Conservation (phyloP, 2,797 vertebrate species). For the Tinamus major region DNA sequence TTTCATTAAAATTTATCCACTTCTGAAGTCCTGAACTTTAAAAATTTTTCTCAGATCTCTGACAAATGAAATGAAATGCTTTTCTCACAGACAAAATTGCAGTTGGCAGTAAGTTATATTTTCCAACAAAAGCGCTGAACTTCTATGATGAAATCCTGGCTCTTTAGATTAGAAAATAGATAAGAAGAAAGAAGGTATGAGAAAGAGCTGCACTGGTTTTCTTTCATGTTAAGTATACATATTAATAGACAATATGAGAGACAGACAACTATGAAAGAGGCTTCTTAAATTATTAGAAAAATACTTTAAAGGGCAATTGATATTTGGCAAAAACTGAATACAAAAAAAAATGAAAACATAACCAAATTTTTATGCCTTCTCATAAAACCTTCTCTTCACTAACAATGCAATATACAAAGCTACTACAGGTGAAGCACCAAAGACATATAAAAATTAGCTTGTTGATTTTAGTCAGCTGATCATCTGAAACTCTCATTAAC, state of each 20-base stretch:
- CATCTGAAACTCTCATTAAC: not conserved
- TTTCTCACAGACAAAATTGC: not conserved
- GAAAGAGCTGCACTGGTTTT: not conserved
- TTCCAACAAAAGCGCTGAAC: not conserved
- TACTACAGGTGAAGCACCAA: not conserved
- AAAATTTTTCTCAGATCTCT: constrained; percentile 25
- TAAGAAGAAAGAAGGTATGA: not conserved
- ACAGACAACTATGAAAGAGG: not conserved
- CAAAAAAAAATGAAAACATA: not conserved
- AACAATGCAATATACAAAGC: not conserved
- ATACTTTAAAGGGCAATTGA: not conserved
- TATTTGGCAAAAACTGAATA: not conserved
- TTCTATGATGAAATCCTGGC: not conserved
- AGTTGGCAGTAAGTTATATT: not conserved
- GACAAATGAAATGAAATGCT: not conserved
- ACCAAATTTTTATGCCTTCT: not conserved
- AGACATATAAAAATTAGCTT: not conserved
- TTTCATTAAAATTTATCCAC: not conserved
- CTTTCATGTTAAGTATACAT: not conserved
- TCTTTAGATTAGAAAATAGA: not conserved
- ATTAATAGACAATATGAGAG: not conserved
- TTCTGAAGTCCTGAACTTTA: not conserved
- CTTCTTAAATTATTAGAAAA: not conserved
- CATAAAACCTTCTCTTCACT: not conserved
- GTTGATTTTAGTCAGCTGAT: not conserved